These are phyloP conservation scores for Notolabrus celidotus DNA, from an alignment of 2,797 vertebrate genomes.

Conservation along the genomic window DNA sequence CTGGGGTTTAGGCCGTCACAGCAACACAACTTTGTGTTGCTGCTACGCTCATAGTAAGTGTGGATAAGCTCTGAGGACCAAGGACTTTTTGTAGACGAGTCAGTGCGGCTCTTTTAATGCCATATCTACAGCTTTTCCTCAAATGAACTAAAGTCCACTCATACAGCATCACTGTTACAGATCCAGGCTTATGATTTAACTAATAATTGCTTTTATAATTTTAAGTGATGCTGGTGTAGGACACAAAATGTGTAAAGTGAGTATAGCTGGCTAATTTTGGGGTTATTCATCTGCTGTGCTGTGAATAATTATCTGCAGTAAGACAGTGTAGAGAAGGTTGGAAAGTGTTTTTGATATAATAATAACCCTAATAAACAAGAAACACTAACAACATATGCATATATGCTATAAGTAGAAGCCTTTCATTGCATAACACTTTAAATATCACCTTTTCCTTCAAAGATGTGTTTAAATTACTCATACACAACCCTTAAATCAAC, in stretches of 20 bases:
- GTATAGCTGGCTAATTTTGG: neutral
- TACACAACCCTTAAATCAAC: slow-evolving; percentile 51
- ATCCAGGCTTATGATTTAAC: slow-evolving; percentile 27
- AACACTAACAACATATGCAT: neutral
- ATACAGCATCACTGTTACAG: slow-evolving; percentile 32
- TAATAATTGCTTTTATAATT: slow-evolving; percentile 24
- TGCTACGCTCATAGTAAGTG: slow-evolving; percentile 62
- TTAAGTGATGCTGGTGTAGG: slow-evolving; percentile 1
- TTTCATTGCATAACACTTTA: too few relatives aligned
- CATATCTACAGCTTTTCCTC: slow-evolving; percentile 50
- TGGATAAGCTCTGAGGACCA: slow-evolving; percentile 72
- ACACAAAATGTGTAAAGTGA: neutral
- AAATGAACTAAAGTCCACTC: slow-evolving; percentile 47
- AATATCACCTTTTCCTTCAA: slow-evolving; percentile 36
- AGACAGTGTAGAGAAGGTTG: neutral
- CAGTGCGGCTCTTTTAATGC: slow-evolving; percentile 55
- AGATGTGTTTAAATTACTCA: slow-evolving; percentile 48
- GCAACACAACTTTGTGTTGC: slow-evolving; percentile 71
- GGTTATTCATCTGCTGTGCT: slow-evolving; percentile 22
- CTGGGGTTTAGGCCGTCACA: slow-evolving; percentile 76
- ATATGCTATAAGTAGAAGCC: neutral
- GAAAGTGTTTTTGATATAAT: neutral
- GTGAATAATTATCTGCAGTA: neutral
- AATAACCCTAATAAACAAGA: neutral
- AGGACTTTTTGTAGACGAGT: slow-evolving; percentile 68